phyloP scores from a whole-genome alignment of 2,113 vertebrate genomes.

The Bostrychus sinensis region DNA sequence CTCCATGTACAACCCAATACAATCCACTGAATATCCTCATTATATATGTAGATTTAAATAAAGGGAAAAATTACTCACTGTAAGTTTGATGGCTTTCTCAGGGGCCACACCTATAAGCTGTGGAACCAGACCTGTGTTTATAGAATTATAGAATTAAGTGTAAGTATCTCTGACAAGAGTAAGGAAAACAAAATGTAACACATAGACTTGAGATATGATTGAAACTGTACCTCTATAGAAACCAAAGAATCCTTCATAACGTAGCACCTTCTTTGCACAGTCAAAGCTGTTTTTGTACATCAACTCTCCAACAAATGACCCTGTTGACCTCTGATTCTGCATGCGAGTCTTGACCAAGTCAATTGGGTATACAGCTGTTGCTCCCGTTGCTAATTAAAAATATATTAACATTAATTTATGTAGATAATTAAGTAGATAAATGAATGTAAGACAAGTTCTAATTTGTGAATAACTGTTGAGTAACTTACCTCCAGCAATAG shows the following conservation, averaged over 20 bases:
- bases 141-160: not conserved
- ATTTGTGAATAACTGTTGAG: not conserved
- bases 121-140: constrained; percentile 94
- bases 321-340: constrained; percentile 94
- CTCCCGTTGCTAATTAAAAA: constrained; percentile 86
- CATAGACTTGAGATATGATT: not conserved
- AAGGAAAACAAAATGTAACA: not conserved
- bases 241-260: constrained; percentile 95
- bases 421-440: not conserved
- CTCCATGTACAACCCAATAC: no score
- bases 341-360: constrained; percentile 98
- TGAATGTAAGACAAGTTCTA: not conserved
- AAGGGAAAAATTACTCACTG: constrained; percentile 81
- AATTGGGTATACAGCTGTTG: constrained; percentile 95
- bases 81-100: constrained; percentile 99
- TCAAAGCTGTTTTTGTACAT: constrained; percentile 99
- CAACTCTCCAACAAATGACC: constrained; percentile 92
- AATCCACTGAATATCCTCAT: not conserved
- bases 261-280: constrained; percentile 97
- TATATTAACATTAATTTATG: constrained; percentile 3
- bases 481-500: constrained; percentile 84
- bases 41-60: not conserved
- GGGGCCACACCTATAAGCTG: constrained; percentile 98
- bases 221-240: constrained; percentile 89
- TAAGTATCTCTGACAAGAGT: no score